Evolutionary conservation across 1,140 invertebrate species (phyloP).

Genomic region (Bombus soroeensis): DNA sequence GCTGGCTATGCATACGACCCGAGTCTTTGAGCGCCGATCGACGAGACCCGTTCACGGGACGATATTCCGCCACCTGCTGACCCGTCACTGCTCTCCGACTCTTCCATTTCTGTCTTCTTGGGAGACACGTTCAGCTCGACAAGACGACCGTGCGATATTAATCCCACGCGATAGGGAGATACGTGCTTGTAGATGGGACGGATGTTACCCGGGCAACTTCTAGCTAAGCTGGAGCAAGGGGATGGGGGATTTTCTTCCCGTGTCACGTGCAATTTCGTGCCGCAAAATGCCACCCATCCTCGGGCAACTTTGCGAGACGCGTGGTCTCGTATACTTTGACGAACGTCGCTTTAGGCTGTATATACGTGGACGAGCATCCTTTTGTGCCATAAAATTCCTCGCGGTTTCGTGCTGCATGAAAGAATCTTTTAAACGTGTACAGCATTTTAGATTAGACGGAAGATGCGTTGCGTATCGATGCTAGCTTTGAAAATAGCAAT

Average conservation of each 20-base stretch:
- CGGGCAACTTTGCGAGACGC: slow-evolving; percentile 9
- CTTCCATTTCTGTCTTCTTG: neutral
- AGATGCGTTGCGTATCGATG: neutral
- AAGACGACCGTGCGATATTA: slow-evolving; percentile 34
- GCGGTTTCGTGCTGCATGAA: neutral
- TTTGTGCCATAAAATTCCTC: neutral
- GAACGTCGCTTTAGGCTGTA: slow-evolving; percentile 1
- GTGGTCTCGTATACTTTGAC: slow-evolving; percentile 13
- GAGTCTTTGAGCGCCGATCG: neutral
- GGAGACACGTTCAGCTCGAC: slow-evolving; percentile 8
- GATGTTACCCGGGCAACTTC: neutral
- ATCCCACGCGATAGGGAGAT: slow-evolving; percentile 16
- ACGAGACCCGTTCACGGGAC: neutral
- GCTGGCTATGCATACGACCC: slow-evolving; percentile 6
- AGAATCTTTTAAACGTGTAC: neutral
- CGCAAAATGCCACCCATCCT: neutral
- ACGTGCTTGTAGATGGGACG: slow-evolving; percentile 1
- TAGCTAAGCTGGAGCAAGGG: neutral
- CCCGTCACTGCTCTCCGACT: neutral
- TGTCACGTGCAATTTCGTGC: slow-evolving; percentile 21
- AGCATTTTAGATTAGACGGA: no score
- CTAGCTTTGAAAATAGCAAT: neutral
- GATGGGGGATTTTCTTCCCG: neutral
- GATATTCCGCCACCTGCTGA: slow-evolving; percentile 34
- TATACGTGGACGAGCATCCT: neutral